Base-by-base conservation (phyloP, 2,113 vertebrate species). In the Junco hyemalis region DNA sequence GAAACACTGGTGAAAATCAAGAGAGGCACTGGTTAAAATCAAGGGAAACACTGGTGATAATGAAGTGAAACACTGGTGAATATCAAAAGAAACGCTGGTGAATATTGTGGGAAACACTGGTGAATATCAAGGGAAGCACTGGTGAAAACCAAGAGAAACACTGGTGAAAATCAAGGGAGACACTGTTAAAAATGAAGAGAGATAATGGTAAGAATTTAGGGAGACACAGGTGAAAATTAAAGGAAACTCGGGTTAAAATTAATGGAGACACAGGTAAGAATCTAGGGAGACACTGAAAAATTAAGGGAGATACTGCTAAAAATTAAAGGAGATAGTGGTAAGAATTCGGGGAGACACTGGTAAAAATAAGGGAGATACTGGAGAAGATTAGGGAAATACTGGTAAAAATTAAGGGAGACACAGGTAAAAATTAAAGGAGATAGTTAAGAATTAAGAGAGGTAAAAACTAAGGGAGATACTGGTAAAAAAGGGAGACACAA, bases 11-110 rank as follows among this genome's bases (percentile, higher is more conserved):
- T 19, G 9, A 11, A 20, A 54, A n/a, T 11, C 4, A 6, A 13
- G 7, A 25, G 19, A 29, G 2, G 0, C 2, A 6, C 3, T 1
- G 59, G 36, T 21, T 3, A 35, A 3, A 31, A 38, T n/a, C 4
- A 3, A 22, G 26, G 21, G 10, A 54, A 5, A 8, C 0, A 4
- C 21, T 16, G 15, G 26, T 38, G 23, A 65, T 70, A 90, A n/a
- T 15, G 3, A 8, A 26, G 5, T 29, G 13, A 26, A 2, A 3
- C 2, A 26, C 2, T 5, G 19, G n/a, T 16, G 13, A 18, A 11
- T 40, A 31, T 57, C 5, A 28, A 28, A 23, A n/a, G 38, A 38
- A 38, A 12, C 38, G 12, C 38, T 38, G 38, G 38, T 40, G 38
- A 40, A 40, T 40, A 13, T 40, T 40, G 38, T 40, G 38, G 38